Conservation (phyloP, 2,888 invertebrate species). For the Cephalotes varians region DNA sequence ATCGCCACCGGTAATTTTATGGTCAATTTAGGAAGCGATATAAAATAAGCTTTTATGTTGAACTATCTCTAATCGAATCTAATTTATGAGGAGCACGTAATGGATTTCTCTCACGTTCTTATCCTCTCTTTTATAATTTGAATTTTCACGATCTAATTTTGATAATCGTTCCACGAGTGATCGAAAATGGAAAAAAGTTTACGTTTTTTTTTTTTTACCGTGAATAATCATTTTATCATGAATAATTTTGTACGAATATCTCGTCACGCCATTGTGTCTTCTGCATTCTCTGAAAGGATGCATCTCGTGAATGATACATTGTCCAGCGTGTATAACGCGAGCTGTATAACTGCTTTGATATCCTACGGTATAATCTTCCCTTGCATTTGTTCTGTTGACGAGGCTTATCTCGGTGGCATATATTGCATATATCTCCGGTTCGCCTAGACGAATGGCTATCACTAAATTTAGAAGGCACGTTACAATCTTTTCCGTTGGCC, state of each 20-base stretch:
- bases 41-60: not conserved
- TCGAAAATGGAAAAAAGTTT: not conserved
- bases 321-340: not conserved
- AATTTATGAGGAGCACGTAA: not conserved
- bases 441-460: conserved; percentile 26
- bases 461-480: conserved; percentile 28
- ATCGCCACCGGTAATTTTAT: not conserved
- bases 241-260: not conserved
- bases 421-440: conserved; percentile 34
- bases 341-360: not conserved
- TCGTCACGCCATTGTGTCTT: not conserved
- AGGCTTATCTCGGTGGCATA: conserved; percentile 34
- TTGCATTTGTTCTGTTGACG: conserved; percentile 31
- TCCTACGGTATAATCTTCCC: conserved; percentile 3
- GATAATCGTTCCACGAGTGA: not conserved
- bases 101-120: not conserved
- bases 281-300: not conserved
- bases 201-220: not conserved
- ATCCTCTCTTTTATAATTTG: not conserved
- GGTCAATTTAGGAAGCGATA: not conserved
- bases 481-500: conserved; percentile 9
- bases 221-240: not conserved
- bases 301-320: not conserved
- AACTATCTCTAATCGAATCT: not conserved
- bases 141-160: not conserved